These are phyloP conservation scores for Drosophila sucinea DNA, from an alignment of 1,140 invertebrate species.

Conservation along the genomic window DNA sequence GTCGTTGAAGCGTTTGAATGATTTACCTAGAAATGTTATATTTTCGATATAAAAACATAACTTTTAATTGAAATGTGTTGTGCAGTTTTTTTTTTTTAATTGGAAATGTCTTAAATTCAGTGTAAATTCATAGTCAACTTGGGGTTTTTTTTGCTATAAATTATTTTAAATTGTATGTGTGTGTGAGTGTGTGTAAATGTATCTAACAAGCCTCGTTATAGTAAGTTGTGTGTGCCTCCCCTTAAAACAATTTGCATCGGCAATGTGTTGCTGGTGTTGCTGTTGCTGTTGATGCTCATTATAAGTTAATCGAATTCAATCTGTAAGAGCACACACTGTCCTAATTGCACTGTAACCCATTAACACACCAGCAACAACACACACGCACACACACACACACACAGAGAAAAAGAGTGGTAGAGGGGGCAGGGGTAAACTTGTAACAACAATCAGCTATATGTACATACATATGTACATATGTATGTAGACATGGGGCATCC, in stretches of 20 bases:
- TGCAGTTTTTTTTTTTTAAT: neutral
- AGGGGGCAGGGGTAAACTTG: neutral
- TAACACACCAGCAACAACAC: slow-evolving; percentile 54
- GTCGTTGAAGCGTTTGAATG: too few relatives aligned
- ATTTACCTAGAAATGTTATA: neutral
- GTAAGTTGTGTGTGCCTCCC: slow-evolving; percentile 1
- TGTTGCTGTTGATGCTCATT: slow-evolving; percentile 26
- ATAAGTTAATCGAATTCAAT: slow-evolving; percentile 54
- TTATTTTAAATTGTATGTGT: neutral
- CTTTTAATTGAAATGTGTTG: neutral
- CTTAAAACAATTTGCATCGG: slow-evolving; percentile 8
- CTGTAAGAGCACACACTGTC: slow-evolving; percentile 52
- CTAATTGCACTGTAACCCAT: slow-evolving; percentile 79
- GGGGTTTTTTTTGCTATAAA: slow-evolving; percentile 1
- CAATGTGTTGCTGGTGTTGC: slow-evolving; percentile 1
- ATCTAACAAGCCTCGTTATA: slow-evolving; percentile 1
- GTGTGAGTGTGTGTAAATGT: neutral
- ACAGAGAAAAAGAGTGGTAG: neutral
- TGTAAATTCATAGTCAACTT: slow-evolving; percentile 4
- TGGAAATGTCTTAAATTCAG: neutral
- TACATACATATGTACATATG: neutral
- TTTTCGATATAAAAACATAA: neutral
- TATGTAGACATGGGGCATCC: slow-evolving; percentile 29
- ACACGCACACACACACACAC: slow-evolving; percentile 16
- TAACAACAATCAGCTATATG: slow-evolving; percentile 35